phyloP scores from a whole-genome alignment of 2,113 vertebrate genomes.

The Galemys pyrenaicus region DNA sequence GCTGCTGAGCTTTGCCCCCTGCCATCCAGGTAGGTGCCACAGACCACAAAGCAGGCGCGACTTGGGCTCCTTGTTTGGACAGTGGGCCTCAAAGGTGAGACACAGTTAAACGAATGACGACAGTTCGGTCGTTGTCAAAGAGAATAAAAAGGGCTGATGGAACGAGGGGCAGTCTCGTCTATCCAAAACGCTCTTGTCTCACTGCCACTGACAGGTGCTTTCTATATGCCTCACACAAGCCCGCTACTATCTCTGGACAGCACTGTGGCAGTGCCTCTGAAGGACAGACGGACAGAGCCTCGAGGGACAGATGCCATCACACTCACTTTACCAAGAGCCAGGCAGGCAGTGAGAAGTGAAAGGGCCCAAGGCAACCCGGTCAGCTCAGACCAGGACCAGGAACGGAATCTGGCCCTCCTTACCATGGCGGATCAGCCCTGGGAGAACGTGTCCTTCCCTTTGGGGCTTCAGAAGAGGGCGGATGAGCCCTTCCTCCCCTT shows the following conservation, averaged over 20 bases:
- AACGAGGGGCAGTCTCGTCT: accelerated
- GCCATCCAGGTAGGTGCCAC: accelerated
- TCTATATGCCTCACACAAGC: background rate
- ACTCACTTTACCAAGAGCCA: background rate
- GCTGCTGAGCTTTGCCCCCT: background rate
- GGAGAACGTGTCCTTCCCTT: accelerated
- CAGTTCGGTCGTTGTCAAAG: background rate
- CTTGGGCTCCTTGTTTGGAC: background rate
- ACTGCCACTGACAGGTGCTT: background rate
- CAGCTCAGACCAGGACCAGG: background rate
- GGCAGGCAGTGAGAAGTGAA: background rate
- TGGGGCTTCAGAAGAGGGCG: background rate
- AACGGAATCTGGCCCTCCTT: background rate
- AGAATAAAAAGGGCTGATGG: background rate
- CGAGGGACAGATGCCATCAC: accelerated
- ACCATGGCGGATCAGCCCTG: too few relatives aligned
- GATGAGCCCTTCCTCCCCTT: too few relatives aligned
- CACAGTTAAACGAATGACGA: background rate
- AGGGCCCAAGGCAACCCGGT: accelerated
- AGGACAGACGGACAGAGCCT: too few relatives aligned
- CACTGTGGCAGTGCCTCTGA: background rate
- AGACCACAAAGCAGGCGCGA: background rate
- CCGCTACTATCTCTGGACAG: background rate
- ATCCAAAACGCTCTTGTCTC: accelerated
- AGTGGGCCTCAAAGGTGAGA: too few relatives aligned